A percentile compares a stretch with the other conserved stretches of the same genome.
Conservation (phyloP, 2,888 invertebrate genomes). For the Neelides folsomi region DNA sequence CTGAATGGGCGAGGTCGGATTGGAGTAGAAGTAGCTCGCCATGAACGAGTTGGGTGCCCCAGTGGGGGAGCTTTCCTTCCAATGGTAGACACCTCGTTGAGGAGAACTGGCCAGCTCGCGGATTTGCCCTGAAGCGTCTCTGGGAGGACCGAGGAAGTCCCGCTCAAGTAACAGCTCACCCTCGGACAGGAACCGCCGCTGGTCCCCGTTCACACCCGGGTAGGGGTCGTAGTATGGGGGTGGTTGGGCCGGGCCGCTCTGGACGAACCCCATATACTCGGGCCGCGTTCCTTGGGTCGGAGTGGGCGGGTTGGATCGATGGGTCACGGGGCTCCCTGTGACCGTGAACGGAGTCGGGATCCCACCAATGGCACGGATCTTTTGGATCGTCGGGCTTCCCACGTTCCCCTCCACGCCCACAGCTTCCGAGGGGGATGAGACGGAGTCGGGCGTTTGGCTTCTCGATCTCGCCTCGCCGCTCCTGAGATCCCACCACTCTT, state of each 20-base stretch:
- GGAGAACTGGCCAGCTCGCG: constrained; percentile 77
- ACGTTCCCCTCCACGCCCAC: constrained; percentile 19
- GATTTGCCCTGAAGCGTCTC: constrained; percentile 55
- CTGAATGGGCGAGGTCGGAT: constrained; percentile 60
- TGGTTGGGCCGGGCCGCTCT: constrained; percentile 35
- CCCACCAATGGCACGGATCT: constrained; percentile 68
- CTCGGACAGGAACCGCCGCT: constrained; percentile 65
- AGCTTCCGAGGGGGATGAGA: constrained; percentile 40
- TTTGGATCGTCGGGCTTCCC: constrained; percentile 72
- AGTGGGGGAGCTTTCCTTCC: constrained; percentile 63
- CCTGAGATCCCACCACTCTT: constrained; percentile 41
- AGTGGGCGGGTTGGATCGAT: constrained; percentile 75
- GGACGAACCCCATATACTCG: constrained; percentile 64
- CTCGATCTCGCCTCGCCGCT: constrained; percentile 44
- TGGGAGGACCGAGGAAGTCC: constrained; percentile 10
- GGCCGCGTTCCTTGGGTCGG: constrained; percentile 71
- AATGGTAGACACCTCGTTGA: constrained; percentile 65
- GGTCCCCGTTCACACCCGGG: constrained; percentile 35
- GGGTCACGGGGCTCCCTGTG: constrained; percentile 40
- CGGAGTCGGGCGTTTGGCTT: constrained; percentile 45
- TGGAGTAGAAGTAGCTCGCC: constrained; percentile 48
- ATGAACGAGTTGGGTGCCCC: constrained; percentile 30
- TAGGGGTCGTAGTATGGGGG: constrained; percentile 38
- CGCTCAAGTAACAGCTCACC: constrained; percentile 53
- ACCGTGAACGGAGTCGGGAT: constrained; percentile 77